Percentiles rank a stretch among this genome's conserved stretches.
phyloP scores from a whole-genome alignment of 2,797 vertebrate genomes.

The Etheostoma nigrum region DNA sequence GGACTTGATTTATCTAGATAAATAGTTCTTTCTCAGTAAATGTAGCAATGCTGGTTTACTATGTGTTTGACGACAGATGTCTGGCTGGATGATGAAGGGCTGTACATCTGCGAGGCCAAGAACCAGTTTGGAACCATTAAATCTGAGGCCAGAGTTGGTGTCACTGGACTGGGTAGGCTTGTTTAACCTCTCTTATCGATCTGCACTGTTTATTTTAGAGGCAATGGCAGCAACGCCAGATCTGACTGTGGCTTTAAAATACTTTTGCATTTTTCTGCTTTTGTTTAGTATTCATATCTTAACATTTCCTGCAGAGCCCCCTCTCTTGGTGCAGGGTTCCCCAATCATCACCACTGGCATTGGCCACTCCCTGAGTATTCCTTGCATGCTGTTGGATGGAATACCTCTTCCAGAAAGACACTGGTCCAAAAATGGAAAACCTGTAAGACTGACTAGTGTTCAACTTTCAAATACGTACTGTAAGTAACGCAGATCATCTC shows the following conservation, averaged over 20 bases:
- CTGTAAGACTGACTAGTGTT: slow-evolving; percentile 80
- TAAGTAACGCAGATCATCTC: neutral
- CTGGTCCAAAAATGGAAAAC: slow-evolving; percentile 88
- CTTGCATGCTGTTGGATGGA: slow-evolving; percentile 90
- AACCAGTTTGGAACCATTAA: slow-evolving; percentile 90
- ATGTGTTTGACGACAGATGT: slow-evolving; percentile 79
- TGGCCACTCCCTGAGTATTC: slow-evolving; percentile 88
- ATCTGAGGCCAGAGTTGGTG: slow-evolving; percentile 83
- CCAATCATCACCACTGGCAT: slow-evolving; percentile 80
- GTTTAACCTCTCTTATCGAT: neutral
- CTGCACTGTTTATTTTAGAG: neutral
- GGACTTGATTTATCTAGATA: slow-evolving; percentile 35
- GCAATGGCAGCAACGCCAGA: neutral
- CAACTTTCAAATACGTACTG: neutral
- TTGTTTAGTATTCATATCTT: slow-evolving; percentile 31
- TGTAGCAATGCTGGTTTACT: slow-evolving; percentile 10
- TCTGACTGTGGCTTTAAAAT: slow-evolving; percentile 17
- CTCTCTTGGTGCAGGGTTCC: slow-evolving; percentile 86
- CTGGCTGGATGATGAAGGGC: slow-evolving; percentile 88
- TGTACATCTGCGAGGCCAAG: slow-evolving; percentile 90
- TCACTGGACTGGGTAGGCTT: slow-evolving; percentile 89
- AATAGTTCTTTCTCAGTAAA: slow-evolving; percentile 32
- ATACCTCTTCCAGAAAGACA: slow-evolving; percentile 88
- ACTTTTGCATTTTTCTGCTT: slow-evolving; percentile 9
- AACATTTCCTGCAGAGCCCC: slow-evolving; percentile 78